Percentiles rank a stretch among this genome's conserved stretches.
Evolutionary conservation across 2,797 vertebrate species (phyloP).

Genomic region (Acrocephalus scirpaceus): DNA sequence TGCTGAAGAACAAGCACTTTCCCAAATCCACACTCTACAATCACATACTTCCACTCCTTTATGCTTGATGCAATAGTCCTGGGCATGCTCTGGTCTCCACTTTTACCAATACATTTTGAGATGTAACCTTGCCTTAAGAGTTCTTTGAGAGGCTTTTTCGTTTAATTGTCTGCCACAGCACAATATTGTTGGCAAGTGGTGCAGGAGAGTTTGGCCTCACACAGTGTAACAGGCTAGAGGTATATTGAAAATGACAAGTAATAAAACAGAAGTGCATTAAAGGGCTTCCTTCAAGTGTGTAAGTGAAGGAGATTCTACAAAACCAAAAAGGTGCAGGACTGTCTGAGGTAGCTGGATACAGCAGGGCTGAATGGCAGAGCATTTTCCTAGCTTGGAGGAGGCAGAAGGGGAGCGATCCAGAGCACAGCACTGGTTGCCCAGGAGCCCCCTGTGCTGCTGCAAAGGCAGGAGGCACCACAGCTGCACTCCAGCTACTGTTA

Average conservation of each 20-base stretch:
- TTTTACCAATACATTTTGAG: not conserved
- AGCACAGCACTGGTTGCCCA: not conserved
- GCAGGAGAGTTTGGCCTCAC: not conserved
- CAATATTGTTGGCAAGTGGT: not conserved
- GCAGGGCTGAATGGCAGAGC: not conserved
- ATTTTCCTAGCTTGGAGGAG: not conserved
- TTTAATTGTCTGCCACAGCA: not conserved
- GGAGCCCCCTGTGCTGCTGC: not conserved
- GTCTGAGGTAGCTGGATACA: not conserved
- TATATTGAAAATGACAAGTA: not conserved
- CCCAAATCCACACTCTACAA: not conserved
- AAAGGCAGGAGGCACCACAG: not conserved
- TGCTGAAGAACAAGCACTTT: not conserved
- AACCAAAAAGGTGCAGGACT: not conserved
- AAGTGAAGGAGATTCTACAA: not conserved
- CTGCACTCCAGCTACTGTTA: not conserved
- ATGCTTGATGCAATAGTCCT: not conserved
- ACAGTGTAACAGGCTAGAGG: not conserved
- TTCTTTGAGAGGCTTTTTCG: not conserved
- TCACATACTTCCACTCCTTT: not conserved
- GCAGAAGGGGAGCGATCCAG: not conserved
- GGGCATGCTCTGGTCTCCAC: not conserved
- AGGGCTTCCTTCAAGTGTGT: not conserved
- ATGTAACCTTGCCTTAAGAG: not conserved
- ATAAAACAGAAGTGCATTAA: slow-evolving; percentile 10